phyloP scores from a whole-genome alignment of 2,113 vertebrate genomes.

The Nesoenas mayeri region DNA sequence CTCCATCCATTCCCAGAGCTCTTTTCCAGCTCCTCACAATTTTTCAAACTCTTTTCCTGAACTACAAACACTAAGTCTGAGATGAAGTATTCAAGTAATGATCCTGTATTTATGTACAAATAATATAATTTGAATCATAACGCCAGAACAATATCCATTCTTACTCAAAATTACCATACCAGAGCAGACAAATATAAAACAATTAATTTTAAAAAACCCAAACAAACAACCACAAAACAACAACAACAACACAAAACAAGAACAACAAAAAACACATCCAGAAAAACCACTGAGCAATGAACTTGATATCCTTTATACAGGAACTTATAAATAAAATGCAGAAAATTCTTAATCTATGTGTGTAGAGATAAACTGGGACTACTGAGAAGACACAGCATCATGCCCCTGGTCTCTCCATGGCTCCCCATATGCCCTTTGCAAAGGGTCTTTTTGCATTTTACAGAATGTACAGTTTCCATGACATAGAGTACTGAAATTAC shows the following conservation, averaged over 20 bases:
- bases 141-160: background rate
- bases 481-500: background rate
- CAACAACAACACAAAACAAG: too few relatives aligned
- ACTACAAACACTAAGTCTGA: background rate
- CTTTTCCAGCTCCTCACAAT: background rate
- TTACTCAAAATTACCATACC: background rate
- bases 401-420: fast-evolving
- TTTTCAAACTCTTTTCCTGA: background rate
- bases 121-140: background rate
- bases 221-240: too few relatives aligned
- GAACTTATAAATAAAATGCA: background rate
- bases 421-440: background rate
- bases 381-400: background rate
- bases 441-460: background rate
- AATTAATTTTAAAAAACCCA: background rate
- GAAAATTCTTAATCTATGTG: background rate
- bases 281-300: background rate
- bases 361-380: background rate
- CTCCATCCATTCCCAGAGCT: background rate
- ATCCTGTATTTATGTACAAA: background rate
- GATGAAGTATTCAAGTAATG: background rate
- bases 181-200: background rate
- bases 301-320: background rate
- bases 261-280: background rate
- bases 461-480: background rate